These are phyloP conservation scores for Micromussa lordhowensis DNA, from an alignment of 92 coral and sea anemone genomes.

Conservation along the genomic window DNA sequence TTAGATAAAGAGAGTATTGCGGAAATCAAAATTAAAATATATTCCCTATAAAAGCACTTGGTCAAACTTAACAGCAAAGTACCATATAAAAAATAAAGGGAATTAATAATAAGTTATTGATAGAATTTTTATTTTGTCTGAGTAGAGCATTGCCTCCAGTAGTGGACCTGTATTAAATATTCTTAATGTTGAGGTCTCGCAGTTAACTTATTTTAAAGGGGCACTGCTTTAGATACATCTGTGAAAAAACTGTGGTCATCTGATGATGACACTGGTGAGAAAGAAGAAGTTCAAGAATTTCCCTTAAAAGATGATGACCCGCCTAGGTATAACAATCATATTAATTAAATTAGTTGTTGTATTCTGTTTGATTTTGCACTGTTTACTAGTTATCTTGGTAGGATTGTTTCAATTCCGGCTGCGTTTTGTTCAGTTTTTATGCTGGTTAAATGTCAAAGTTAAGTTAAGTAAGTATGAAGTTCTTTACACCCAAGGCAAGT, in stretches of 20 bases:
- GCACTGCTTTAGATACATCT: constrained; percentile 6
- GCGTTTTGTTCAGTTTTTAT: no score
- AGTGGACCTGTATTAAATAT: not conserved
- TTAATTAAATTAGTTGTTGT: constrained; percentile 10
- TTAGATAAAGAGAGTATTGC: not conserved
- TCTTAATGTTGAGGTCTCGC: constrained; percentile 8
- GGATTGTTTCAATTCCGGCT: no score
- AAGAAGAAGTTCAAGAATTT: not conserved
- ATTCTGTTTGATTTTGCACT: constrained; percentile 11
- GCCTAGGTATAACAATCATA: constrained; percentile 8
- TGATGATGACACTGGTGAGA: constrained; percentile 3
- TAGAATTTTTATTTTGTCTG: not conserved
- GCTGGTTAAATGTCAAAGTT: no score
- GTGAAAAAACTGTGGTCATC: constrained; percentile 27
- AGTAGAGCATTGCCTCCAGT: constrained; percentile 1
- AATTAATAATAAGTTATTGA: not conserved
- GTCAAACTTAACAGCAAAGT: constrained; percentile 3
- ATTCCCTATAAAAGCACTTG: not conserved
- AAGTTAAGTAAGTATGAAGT: not conserved
- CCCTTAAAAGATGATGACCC: constrained; percentile 11
- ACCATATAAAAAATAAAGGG: not conserved
- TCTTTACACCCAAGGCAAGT: no score
- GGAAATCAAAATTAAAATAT: no score
- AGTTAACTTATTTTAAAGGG: constrained; percentile 15
- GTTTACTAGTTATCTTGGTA: no score